phyloP scores from a whole-genome alignment of 2,888 invertebrate species.

The Acronicta leporina region DNA sequence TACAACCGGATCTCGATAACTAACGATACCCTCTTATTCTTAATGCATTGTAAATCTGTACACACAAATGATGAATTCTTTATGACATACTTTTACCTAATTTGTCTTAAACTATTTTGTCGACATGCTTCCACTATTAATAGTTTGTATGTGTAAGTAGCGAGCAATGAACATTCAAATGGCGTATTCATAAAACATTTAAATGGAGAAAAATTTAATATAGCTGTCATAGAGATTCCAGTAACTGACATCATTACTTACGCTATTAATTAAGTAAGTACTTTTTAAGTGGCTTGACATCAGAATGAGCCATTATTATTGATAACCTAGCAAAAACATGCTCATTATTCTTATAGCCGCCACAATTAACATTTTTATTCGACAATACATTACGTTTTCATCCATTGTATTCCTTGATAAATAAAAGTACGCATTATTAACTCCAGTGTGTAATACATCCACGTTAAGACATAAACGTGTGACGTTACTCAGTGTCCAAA shows the following conservation, averaged over 20 bases:
- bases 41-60: too few relatives aligned
- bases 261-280: neutral
- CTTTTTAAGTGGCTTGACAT: conserved; percentile 3
- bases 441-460: conserved; percentile 30
- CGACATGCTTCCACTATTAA: too few relatives aligned
- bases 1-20: too few relatives aligned
- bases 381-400: conserved; percentile 27
- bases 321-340: conserved; percentile 5
- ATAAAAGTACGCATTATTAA: conserved; percentile 29
- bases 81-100: too few relatives aligned
- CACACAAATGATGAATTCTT: too few relatives aligned
- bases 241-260: neutral
- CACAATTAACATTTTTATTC: conserved; percentile 22
- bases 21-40: too few relatives aligned
- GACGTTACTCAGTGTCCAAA: conserved; percentile 48
- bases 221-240: neutral
- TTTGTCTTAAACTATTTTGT: too few relatives aligned
- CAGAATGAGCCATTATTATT: conserved; percentile 11
- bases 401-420: conserved; percentile 29
- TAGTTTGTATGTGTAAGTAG: neutral
- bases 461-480: conserved; percentile 30
- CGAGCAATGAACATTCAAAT: neutral
- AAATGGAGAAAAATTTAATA: neutral
- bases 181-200: too few relatives aligned
- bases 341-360: conserved; percentile 2